Evolutionary conservation across 2,888 invertebrate species (phyloP).

Genomic region (Suillia variegata): DNA sequence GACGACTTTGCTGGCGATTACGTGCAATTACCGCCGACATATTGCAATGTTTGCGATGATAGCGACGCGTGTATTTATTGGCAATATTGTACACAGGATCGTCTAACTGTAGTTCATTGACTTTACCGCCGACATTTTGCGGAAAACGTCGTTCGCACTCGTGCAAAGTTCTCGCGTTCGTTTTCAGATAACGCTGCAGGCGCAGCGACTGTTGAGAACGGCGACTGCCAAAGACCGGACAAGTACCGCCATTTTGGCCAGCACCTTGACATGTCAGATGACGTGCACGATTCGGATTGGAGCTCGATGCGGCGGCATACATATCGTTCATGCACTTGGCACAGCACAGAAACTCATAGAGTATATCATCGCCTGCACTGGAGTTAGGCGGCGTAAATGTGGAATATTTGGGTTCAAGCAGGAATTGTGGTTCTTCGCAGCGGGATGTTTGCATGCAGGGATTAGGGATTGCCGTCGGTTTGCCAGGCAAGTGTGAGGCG

Average conservation of each 20-base stretch:
- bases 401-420: slow-evolving; percentile 57
- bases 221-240: slow-evolving; percentile 26
- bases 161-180: not conserved
- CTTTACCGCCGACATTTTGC: slow-evolving; percentile 20
- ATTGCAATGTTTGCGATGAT: slow-evolving; percentile 45
- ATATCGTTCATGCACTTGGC: slow-evolving; percentile 60
- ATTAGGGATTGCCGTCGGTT: slow-evolving; percentile 32
- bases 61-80: slow-evolving; percentile 54
- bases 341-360: slow-evolving; percentile 61
- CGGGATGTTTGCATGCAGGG: slow-evolving; percentile 21
- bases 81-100: slow-evolving; percentile 58
- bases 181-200: slow-evolving; percentile 46
- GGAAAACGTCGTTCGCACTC: slow-evolving; percentile 2
- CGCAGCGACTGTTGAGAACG: slow-evolving; percentile 32
- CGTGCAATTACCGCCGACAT: slow-evolving; percentile 46
- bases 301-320: slow-evolving; percentile 32
- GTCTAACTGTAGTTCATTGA: slow-evolving; percentile 38
- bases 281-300: slow-evolving; percentile 17
- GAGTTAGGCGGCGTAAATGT: slow-evolving; percentile 35
- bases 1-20: slow-evolving; percentile 45
- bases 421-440: slow-evolving; percentile 38
- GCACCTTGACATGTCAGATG: not conserved
- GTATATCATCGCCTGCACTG: slow-evolving; percentile 42
- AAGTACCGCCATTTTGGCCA: slow-evolving; percentile 25
- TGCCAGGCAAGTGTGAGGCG: slow-evolving; percentile 2